Base-by-base conservation (phyloP, 2,888 invertebrate genomes). In the Nysson spinosus region DNA sequence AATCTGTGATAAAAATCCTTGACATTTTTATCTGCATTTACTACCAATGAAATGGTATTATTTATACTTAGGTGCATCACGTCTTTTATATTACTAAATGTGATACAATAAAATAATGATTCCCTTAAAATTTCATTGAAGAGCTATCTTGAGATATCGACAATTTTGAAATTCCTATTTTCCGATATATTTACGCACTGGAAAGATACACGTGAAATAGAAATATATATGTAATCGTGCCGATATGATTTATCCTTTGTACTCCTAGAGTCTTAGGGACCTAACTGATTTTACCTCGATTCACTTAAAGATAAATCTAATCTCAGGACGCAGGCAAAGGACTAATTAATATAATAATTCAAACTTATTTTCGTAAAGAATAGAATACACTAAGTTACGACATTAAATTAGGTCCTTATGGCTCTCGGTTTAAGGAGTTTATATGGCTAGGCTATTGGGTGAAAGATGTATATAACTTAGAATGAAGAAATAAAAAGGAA, bases 391-490 rank as follows among this genome's bases (percentile, higher is more conserved):
- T 42, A n/a, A n/a, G 24, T 17, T 40, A 55, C 17, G 49, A 30
- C 39, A 44, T 32, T 28, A 39, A 56, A 55, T 64, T 76, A 75
- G 75, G 73, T 79, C 73, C 77, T 79, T 71, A 77, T 55, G 77
- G 73, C 79, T 79, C 70, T 70, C 49, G 50, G 66, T 58, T 62
- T 58, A 56, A 78, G 72, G 58, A 75, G 57, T 66, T 77, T 74
- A 68, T 71, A 52, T 60, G 67, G 70, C 54, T 75, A 79, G 79
- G 55, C 63, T 81, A 70, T 78, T 78, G 71, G 83, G 79, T 68
- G n/a, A 81, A 80, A 80, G 71, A 80, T 83, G 83, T 83, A 71
- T 82, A 75, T 57, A n/a, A n/a, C 69, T 76, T 73, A 76, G 62
- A 69, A 75, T 75, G n/a, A 66, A 78, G 49, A 69, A 81, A 81